A percentile compares a stretch with the other conserved stretches of the same genome.
These are phyloP conservation scores for Antennarius maculatus DNA, from an alignment of 2,797 vertebrate genomes.

Conservation along the genomic window DNA sequence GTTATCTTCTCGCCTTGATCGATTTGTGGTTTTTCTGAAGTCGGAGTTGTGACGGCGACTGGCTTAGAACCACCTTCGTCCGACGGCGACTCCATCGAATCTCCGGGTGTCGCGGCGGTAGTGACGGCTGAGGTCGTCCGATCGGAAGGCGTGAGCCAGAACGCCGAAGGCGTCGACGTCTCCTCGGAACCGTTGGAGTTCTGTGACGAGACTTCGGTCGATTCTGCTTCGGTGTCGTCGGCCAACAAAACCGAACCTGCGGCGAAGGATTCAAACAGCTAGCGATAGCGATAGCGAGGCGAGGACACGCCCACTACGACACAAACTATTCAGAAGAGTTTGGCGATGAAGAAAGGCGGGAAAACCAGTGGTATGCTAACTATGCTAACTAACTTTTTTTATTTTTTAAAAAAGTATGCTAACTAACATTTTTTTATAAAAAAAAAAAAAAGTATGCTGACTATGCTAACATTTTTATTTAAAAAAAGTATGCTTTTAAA, in stretches of 20 bases:
- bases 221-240: neutral
- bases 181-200: neutral
- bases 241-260: slow-evolving; percentile 8
- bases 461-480: no score
- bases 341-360: no score
- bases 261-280: neutral
- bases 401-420: no score
- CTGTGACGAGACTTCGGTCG: neutral
- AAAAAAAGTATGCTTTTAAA: no score
- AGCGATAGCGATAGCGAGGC: no score
- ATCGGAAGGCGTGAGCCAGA: neutral
- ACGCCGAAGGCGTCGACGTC: neutral
- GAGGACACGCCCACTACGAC: no score
- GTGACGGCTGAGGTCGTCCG: slow-evolving; percentile 8
- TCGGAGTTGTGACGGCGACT: neutral
- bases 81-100: neutral
- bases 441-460: no score
- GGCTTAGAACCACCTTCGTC: slow-evolving; percentile 30
- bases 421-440: no score
- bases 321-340: no score
- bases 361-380: no score
- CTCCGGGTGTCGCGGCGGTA: no score
- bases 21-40: slow-evolving; percentile 6
- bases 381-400: no score
- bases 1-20: neutral